phyloP scores from a whole-genome alignment of 2,113 vertebrate species.

The Menidia beryllina region DNA sequence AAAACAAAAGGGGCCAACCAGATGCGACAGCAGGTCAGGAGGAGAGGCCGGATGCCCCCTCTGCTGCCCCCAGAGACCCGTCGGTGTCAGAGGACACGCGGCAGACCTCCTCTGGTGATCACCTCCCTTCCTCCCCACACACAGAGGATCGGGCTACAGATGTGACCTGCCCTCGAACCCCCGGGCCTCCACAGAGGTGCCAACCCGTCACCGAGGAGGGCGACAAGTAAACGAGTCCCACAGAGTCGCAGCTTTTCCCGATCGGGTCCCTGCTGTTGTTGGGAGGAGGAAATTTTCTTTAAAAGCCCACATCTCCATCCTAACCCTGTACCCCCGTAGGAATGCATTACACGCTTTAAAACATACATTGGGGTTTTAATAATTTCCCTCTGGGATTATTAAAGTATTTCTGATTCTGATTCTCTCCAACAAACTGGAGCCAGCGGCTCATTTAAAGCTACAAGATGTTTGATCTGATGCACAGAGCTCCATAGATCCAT shows the following conservation, averaged over 20 bases:
- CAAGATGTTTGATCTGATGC: not conserved
- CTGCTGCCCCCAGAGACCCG: conserved; percentile 24
- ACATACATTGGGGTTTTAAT: conserved; percentile 7
- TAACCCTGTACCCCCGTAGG: conserved; percentile 27
- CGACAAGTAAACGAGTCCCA: too few relatives aligned
- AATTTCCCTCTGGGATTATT: too few relatives aligned
- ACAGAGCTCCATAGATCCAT: too few relatives aligned
- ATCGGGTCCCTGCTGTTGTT: not conserved
- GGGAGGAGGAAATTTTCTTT: not conserved
- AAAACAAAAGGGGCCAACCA: too few relatives aligned
- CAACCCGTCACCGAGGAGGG: not conserved
- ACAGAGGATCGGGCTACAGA: conserved; percentile 21
- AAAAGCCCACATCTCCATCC: conserved; percentile 37
- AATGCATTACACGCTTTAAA: conserved; percentile 13
- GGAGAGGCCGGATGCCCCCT: not conserved
- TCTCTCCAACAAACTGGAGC: not conserved
- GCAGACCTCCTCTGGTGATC: conserved; percentile 26
- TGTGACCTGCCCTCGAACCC: not conserved
- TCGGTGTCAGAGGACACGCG: conserved; percentile 6
- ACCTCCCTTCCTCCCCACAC: not conserved
- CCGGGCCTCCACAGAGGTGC: not conserved
- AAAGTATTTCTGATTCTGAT: too few relatives aligned
- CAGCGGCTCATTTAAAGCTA: not conserved
- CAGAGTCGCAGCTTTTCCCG: too few relatives aligned
- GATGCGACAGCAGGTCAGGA: conserved; percentile 7